Conservation (phyloP, 2,888 invertebrate species). For the Caenorhabditis wallacei region DNA sequence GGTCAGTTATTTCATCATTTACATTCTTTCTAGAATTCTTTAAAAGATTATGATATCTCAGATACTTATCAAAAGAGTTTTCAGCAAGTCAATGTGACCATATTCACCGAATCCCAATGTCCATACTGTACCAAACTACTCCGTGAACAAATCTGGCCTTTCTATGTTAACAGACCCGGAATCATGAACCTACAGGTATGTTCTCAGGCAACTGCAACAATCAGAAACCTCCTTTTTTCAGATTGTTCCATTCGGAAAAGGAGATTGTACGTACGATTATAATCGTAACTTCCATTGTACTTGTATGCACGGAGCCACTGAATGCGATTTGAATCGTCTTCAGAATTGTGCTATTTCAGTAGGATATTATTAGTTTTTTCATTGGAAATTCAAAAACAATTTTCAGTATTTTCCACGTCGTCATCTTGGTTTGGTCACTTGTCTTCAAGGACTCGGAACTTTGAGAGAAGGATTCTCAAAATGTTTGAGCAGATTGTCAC, state of each 20-base stretch:
- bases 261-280: slow-evolving; percentile 81
- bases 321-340: slow-evolving; percentile 81
- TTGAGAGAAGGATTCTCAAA: slow-evolving; percentile 80
- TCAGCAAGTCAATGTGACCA: slow-evolving; percentile 79
- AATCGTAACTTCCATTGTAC: slow-evolving; percentile 81
- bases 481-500: slow-evolving; percentile 79
- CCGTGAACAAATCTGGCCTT: slow-evolving; percentile 83
- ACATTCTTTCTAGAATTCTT: background rate
- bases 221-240: slow-evolving; percentile 12
- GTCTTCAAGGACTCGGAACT: slow-evolving; percentile 80
- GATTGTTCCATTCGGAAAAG: slow-evolving; percentile 82
- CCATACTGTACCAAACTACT: slow-evolving; percentile 81
- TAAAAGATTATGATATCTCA: background rate
- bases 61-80: too few relatives aligned
- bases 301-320: slow-evolving; percentile 83
- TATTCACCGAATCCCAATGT: slow-evolving; percentile 83
- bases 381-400: background rate
- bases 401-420: slow-evolving; percentile 79
- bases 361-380: slow-evolving; percentile 27
- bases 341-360: slow-evolving; percentile 83
- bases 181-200: slow-evolving; percentile 82
- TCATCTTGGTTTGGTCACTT: slow-evolving; percentile 81
- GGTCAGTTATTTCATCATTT: slow-evolving; percentile 7
- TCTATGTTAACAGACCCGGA: slow-evolving; percentile 81
- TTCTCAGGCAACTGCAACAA: too few relatives aligned